Base-by-base conservation (phyloP, 2,888 invertebrate genomes). In the Apotomis betuletana region DNA sequence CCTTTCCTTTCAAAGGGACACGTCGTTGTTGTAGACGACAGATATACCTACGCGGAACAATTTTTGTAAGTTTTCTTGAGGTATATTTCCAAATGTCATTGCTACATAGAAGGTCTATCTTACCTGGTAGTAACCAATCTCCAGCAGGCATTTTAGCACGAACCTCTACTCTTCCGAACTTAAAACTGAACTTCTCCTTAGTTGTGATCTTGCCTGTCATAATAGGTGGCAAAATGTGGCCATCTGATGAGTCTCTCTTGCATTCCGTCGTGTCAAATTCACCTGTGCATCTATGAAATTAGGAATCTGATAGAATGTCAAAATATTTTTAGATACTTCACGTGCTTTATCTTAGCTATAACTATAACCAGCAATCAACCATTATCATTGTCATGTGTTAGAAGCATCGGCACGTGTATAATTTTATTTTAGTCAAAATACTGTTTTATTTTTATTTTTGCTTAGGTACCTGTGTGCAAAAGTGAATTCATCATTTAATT, bases 121-220 rank as follows among this genome's bases (percentile, higher is more conserved):
- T 2, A 97, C 97, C 93, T 65, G 97, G 97, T 80, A 96, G 94
- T 13, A 97, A 88, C 97, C 97, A 97, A 83, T 96, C 96, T 0
- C 97, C 97, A 60, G 91, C 90, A 0, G 97, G 97, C 77, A 97
- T 86, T 82, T 95, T 96, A 0, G 97, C 97, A 0, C 95, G 92
- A 54, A 97, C 90, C 82, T 96, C 95, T 8, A 97, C 85, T 69
- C 93, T 94, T 2, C 97, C 97, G 79, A 96, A 97, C 70, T 94
- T 94, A 81, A 97, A 97, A 63, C 92, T 92, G 81, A 97, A 96
- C 10, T 90, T 91, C 57, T 94, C 90, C 80, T 94, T 95, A 0
- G 96, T 96, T 59, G 94, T 94, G 9, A 97, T 78, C 79, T 95
- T 94, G 0, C 95, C 95, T 0, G 96, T 95, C 70, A 95, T 91